phyloP scores from a whole-genome alignment of 2,888 invertebrate genomes.

The Hemithea aestivaria region DNA sequence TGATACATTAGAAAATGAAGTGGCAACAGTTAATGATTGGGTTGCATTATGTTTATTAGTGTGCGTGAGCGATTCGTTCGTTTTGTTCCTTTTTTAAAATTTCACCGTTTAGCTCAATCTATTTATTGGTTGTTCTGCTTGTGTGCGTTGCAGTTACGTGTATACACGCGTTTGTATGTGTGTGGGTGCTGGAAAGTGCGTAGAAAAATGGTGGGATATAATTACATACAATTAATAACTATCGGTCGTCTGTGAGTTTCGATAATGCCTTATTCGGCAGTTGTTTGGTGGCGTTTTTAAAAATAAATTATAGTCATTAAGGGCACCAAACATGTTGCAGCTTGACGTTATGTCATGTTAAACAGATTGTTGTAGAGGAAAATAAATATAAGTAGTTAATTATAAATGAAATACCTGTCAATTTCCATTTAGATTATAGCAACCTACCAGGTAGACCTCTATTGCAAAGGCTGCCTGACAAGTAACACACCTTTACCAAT shows the following conservation, averaged over 20 bases:
- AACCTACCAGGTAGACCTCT: too few relatives aligned
- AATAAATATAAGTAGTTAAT: too few relatives aligned
- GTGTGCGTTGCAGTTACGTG: slow-evolving; percentile 63
- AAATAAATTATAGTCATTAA: slow-evolving; percentile 1
- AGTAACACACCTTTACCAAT: too few relatives aligned
- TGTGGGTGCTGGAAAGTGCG: slow-evolving; percentile 67
- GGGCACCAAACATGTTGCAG: slow-evolving; percentile 6
- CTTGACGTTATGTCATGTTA: background rate
- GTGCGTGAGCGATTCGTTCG: slow-evolving; percentile 69
- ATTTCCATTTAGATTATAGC: too few relatives aligned
- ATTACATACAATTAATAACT: slow-evolving; percentile 55
- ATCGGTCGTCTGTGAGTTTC: slow-evolving; percentile 25
- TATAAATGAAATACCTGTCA: too few relatives aligned
- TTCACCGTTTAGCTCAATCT: slow-evolving; percentile 80
- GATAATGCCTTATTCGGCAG: slow-evolving; percentile 8
- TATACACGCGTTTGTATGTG: slow-evolving; percentile 33
- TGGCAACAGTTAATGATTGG: slow-evolving; percentile 59
- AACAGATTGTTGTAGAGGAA: too few relatives aligned
- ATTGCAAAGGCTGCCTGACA: too few relatives aligned
- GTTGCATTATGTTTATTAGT: slow-evolving; percentile 63
- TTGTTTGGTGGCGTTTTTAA: slow-evolving; percentile 5
- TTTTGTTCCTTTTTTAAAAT: slow-evolving; percentile 79
- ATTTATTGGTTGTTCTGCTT: slow-evolving; percentile 68
- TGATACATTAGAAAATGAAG: slow-evolving; percentile 33
- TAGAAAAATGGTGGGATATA: slow-evolving; percentile 71